Evolutionary conservation across 1,140 invertebrate genomes (phyloP).

Genomic region (Pararge aegeria): DNA sequence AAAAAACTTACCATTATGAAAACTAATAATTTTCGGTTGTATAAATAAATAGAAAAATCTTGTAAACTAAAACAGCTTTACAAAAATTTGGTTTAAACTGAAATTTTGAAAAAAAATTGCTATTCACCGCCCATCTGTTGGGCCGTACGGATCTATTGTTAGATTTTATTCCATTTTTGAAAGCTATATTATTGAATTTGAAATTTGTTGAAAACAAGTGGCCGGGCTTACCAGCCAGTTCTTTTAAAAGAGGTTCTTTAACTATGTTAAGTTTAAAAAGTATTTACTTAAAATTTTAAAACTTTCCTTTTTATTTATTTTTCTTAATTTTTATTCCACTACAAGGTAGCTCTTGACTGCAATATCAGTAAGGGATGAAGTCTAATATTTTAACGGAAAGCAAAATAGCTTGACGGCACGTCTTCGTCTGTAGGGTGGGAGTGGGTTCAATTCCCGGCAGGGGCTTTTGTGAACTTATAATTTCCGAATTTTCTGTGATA

Average conservation of each 20-base stretch:
- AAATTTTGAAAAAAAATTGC: conserved; percentile 70
- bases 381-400: too few relatives aligned
- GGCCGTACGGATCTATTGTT: conserved; percentile 51
- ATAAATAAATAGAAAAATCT: conserved; percentile 56
- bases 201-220: conserved; percentile 11
- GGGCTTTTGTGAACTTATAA: too few relatives aligned
- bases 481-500: too few relatives aligned
- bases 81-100: conserved; percentile 63
- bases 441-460: too few relatives aligned
- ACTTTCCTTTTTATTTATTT: too few relatives aligned
- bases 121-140: conserved; percentile 52
- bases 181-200: conserved; percentile 20
- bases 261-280: background rate
- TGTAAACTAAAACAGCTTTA: conserved; percentile 53
- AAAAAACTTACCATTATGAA: conserved; percentile 62
- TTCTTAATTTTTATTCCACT: too few relatives aligned
- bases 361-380: too few relatives aligned
- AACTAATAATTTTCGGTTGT: conserved; percentile 55
- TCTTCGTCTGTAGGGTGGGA: too few relatives aligned
- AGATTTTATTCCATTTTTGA: conserved; percentile 33
- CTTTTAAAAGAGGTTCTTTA: conserved; percentile 15
- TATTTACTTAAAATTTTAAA: background rate
- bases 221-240: background rate
- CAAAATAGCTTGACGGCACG: too few relatives aligned
- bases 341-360: too few relatives aligned